Percentiles rank a stretch among this genome's conserved stretches.
Evolutionary conservation across 2,888 invertebrate genomes (phyloP).

Genomic region (Trissoscelio sp.): DNA sequence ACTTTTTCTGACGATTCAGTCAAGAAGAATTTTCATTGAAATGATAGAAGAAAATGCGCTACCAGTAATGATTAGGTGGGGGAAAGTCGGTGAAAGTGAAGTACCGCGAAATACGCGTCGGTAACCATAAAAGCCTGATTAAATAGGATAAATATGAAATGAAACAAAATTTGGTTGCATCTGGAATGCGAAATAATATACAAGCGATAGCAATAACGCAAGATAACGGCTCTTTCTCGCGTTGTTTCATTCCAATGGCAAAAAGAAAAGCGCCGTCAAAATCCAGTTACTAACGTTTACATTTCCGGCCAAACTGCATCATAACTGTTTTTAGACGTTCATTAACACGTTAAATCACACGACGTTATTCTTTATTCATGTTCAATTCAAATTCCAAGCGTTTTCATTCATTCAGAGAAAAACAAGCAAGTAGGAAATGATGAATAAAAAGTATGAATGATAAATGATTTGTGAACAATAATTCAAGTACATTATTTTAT

Average conservation of each 20-base stretch:
- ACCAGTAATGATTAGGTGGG: constrained; percentile 49
- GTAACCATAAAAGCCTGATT: constrained; percentile 69
- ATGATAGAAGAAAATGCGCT: no score
- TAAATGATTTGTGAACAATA: no score
- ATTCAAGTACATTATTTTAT: no score
- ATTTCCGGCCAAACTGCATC: constrained; percentile 50
- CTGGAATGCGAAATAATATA: constrained; percentile 47
- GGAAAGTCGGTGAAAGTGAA: constrained; percentile 81
- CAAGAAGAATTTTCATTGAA: no score
- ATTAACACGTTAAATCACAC: constrained; percentile 51
- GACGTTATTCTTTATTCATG: constrained; percentile 47
- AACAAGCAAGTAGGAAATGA: no score
- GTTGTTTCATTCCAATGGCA: constrained; percentile 33
- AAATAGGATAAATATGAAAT: constrained; percentile 54
- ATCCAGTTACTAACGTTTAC: constrained; percentile 62
- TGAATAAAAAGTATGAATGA: no score
- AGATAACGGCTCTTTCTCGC: constrained; percentile 55
- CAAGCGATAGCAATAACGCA: constrained; percentile 31
- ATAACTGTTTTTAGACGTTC: constrained; percentile 52
- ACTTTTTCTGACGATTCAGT: no score
- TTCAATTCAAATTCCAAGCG: constrained; percentile 55
- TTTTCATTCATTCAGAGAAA: no score
- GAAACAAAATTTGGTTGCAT: constrained; percentile 34
- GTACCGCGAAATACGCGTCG: constrained; percentile 79
- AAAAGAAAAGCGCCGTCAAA: constrained; percentile 58